Evolutionary conservation across 2,113 vertebrate species (phyloP), one percentile per base, ranked within the genome.

Genomic region (Leptosomus discolor): DNA sequence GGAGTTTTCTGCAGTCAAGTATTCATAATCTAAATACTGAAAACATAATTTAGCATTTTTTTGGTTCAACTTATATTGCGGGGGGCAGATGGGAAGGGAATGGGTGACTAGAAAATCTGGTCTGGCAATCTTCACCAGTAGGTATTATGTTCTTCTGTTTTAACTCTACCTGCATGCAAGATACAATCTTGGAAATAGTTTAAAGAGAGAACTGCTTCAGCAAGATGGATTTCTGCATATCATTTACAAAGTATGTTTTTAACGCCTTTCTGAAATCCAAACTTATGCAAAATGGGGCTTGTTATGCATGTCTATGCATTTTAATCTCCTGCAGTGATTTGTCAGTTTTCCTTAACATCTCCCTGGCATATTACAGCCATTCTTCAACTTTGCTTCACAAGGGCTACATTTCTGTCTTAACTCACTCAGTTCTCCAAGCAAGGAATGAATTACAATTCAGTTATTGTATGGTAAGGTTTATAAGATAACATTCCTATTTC

Each of bases 311-410:
- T 93, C 93, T 71, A 19, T 90, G 93, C 88, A 96, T 97, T 97
- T 97, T 96, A 97, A 97, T 97, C 92, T 93, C 85, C 91, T 88
- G 90, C 84, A 84, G 80, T 87, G 91, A 94, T 93, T 84, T 82
- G 53, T 58, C 85, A 85, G 94, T 83, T 95, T 92, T 93, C 74
- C 95, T 88, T 78, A 61, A 45, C 61, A 57, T 83, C 81, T 93
- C 36, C 74, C 85, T 89, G 77, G 36, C 58, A 63, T 68, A 68
- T 70, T 78, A n/a, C 41, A 86, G 74, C 91, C 77, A 89, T 89
- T 95, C 92, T 67, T 70, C 69, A 50, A 85, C 90, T 80, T 63
- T 3, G 14, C 95, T 91, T 79, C n/a, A 8, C 45, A 15, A n/a
- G 78, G 69, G 71, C 94, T 91, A 41, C 10, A 1, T 85, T 90